Evolutionary conservation across 2,888 invertebrate genomes (phyloP).

Genomic region (Drymonia ruficornis): DNA sequence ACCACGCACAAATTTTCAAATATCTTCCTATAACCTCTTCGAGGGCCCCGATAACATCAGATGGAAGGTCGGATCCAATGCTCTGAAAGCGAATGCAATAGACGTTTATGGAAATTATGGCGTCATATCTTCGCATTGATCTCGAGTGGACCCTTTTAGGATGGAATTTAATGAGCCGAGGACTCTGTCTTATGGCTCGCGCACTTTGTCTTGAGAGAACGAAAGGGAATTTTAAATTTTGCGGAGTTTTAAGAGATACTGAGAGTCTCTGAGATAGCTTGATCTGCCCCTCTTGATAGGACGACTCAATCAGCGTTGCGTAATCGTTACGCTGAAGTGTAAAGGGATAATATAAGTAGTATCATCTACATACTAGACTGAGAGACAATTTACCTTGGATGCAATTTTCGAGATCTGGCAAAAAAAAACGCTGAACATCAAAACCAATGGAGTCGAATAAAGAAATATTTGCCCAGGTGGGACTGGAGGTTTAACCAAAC

Average conservation of each 20-base stretch:
- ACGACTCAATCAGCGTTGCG: too few species aligned
- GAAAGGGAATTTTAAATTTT: conserved; percentile 2
- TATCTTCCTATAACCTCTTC: background rate
- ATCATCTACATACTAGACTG: too few species aligned
- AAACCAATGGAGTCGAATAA: too few species aligned
- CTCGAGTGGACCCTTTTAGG: conserved; percentile 52
- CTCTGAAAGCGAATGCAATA: conserved; percentile 43
- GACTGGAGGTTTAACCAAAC: too few species aligned
- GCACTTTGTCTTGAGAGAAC: background rate
- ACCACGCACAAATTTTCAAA: background rate
- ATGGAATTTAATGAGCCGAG: conserved; percentile 54
- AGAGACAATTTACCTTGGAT: too few species aligned
- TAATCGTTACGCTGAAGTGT: too few species aligned
- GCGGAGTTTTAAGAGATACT: background rate
- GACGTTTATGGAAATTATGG: conserved; percentile 71
- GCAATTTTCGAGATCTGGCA: too few species aligned
- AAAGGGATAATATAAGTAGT: too few species aligned
- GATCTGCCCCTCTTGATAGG: background rate
- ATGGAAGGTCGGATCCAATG: conserved; percentile 32
- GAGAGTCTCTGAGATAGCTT: background rate
- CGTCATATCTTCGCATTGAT: conserved; percentile 58
- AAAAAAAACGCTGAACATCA: too few species aligned
- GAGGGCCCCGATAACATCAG: conserved; percentile 16
- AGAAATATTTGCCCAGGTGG: too few species aligned
- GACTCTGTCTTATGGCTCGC: conserved; percentile 37